phyloP scores from a whole-genome alignment of 2,113 vertebrate genomes.

The Aegotheles bennettii region DNA sequence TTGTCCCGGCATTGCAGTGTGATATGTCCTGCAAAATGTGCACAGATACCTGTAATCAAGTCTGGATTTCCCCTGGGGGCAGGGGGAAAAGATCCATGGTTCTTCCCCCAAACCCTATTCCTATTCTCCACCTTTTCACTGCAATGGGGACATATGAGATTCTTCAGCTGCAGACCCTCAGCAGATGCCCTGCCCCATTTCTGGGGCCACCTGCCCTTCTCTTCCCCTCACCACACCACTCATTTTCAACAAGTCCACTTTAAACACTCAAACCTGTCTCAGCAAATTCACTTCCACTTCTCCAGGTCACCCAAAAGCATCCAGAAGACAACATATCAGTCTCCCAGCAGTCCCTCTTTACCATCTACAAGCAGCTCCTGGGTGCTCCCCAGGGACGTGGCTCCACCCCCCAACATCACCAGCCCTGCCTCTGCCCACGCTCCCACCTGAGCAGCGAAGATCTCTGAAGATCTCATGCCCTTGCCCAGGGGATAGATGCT shows the following conservation, averaged over 20 bases:
- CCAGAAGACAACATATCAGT: accelerated
- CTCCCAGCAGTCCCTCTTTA: neutral
- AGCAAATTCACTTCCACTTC: neutral
- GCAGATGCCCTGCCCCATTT: neutral
- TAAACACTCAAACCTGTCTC: neutral
- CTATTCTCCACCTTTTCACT: neutral
- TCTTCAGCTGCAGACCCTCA: neutral
- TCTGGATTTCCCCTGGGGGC: neutral
- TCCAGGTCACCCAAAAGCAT: neutral
- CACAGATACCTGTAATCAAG: neutral
- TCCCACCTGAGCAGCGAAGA: neutral
- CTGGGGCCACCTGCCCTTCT: neutral
- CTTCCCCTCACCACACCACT: accelerated
- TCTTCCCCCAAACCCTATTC: neutral
- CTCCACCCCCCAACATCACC: accelerated
- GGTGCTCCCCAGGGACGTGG: accelerated
- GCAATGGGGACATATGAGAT: neutral
- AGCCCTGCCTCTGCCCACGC: neutral
- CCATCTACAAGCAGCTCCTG: neutral
- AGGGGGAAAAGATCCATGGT: accelerated
- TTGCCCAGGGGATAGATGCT: accelerated
- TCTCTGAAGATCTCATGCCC: neutral
- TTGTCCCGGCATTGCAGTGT: accelerated
- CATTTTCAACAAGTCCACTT: neutral
- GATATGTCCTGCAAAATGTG: neutral